These are phyloP conservation scores for Drepanosiphum platanoidis DNA, from an alignment of 2,888 invertebrate genomes.

Conservation along the genomic window DNA sequence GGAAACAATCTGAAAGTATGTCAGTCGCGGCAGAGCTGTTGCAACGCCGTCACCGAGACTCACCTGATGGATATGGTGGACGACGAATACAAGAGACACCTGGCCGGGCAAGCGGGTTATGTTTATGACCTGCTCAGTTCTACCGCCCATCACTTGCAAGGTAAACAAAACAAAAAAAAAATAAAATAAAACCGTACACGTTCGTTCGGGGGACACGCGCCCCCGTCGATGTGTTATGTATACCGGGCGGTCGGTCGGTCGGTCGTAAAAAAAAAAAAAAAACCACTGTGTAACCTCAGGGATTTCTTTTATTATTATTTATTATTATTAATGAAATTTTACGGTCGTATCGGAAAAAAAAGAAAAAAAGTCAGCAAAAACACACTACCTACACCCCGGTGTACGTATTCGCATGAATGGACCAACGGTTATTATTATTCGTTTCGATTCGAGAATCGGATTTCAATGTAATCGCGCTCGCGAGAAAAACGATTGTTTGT, in stretches of 20 bases:
- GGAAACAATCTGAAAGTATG: constrained; percentile 63
- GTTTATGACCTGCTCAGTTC: constrained; percentile 80
- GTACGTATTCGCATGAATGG: constrained; percentile 2
- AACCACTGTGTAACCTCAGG: background rate
- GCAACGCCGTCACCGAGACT: constrained; percentile 75
- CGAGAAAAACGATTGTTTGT: background rate
- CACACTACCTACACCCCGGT: background rate
- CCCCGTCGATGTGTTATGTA: background rate
- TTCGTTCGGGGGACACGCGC: constrained; percentile 8
- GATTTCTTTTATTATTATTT: background rate
- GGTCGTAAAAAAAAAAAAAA: constrained; percentile 21
- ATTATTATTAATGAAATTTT: constrained; percentile 22
- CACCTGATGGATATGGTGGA: constrained; percentile 72
- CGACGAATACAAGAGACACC: constrained; percentile 75
- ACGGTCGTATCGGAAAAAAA: background rate
- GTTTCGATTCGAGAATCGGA: background rate
- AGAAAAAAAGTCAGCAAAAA: background rate
- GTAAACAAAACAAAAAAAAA: constrained; percentile 70
- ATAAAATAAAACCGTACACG: too few species aligned
- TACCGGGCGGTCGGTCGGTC: background rate
- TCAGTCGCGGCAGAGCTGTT: constrained; percentile 69
- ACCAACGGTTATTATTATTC: background rate
- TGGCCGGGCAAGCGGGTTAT: constrained; percentile 78
- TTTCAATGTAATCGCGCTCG: background rate
- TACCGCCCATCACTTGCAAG: constrained; percentile 79